Evolutionary conservation across 2,797 vertebrate species (phyloP).

Genomic region (Pampus argenteus): DNA sequence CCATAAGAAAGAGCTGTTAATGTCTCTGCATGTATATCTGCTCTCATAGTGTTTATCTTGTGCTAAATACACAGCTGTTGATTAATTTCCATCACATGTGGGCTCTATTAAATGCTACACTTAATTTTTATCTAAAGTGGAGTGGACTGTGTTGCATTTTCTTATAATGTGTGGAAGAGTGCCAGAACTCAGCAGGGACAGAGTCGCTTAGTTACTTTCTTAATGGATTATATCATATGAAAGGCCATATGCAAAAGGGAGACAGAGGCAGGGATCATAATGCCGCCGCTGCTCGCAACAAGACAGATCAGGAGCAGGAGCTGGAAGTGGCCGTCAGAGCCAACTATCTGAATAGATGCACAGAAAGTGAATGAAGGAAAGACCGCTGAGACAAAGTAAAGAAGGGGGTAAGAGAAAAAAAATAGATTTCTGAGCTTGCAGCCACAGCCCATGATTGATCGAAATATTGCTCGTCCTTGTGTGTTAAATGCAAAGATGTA

Average conservation of each 20-base stretch:
- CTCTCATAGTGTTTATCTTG: neutral
- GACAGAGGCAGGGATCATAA: neutral
- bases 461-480: no score
- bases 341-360: no score
- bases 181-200: conserved; percentile 8
- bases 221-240: conserved; percentile 48
- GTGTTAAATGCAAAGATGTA: no score
- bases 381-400: no score
- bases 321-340: no score
- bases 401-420: neutral
- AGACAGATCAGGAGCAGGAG: neutral
- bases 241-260: conserved; percentile 30
- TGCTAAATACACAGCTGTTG: conserved; percentile 14
- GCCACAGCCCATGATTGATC: no score
- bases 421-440: no score
- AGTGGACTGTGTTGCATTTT: neutral
- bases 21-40: conserved; percentile 7
- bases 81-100: conserved; percentile 16
- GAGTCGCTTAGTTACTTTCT: conserved; percentile 22
- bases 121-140: neutral
- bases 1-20: conserved; percentile 3
- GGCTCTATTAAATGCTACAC: neutral
- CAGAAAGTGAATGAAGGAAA: no score
- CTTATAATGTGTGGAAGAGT: neutral
- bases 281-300: conserved; percentile 15